Base-by-base conservation (phyloP, 2,888 invertebrate genomes). In the Acheta domesticus region DNA sequence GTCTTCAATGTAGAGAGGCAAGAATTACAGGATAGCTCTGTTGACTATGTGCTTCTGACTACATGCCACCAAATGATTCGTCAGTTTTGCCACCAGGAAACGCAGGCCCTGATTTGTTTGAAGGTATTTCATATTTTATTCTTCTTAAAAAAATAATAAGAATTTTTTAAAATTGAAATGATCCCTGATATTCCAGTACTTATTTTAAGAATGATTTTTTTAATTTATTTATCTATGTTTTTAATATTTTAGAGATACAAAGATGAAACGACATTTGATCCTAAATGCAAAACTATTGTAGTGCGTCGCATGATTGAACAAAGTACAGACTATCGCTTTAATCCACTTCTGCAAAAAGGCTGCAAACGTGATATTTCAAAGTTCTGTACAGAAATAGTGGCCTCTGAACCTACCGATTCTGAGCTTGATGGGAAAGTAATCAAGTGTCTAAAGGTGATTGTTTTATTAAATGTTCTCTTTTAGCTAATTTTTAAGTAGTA, bases 281-380 rank as follows among this genome's bases (percentile, higher is more conserved):
- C 92, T 80, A 93, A 93, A 82, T 98, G 98, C 85, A 93, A 93
- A 85, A 88, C 92, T 79, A 91, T 97, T 21, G 93, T 98, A n/a
- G 90, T 94, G 1, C 93, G 94, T 85, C 91, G 97, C 83, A 93
- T 97, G 91, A 93, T 96, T 82, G 95, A 96, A 86, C 96, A 96
- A 86, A 95, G 95, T 85, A 91, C 93, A 80, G 98, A 98, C 87
- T 96, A 94, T 84, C 91, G 97, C 81, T 92, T 98, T 82, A 97
- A 98, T 88, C 94, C 94, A 4, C 91, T 93, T 36, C 88, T 98
- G 80, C 93, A 94, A 86, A 91, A 91, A 83, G 92, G 93, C 19
- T 98, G 98, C 85, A 91, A 91, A 83, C 86, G 89, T 82, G 98
- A 98, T 86, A 96, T 98, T 23, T 90, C 91, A 81, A 93, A 92